These are phyloP conservation scores for Trachymyrmex cornetzi DNA, from an alignment of 1,140 invertebrate species.

Conservation along the genomic window DNA sequence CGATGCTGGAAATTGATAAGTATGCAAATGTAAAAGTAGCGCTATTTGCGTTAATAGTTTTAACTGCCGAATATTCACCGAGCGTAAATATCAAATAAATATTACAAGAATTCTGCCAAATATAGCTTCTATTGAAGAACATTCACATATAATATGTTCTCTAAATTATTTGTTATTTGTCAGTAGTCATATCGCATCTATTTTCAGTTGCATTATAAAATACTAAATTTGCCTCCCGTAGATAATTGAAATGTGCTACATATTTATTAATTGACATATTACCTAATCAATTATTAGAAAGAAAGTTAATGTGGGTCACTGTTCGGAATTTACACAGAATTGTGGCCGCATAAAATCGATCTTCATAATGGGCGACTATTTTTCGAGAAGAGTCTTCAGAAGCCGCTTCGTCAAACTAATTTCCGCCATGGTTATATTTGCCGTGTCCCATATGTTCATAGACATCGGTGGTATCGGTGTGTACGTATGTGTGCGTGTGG, in stretches of 20 bases:
- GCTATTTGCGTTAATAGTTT: neutral
- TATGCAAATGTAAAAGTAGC: conserved; percentile 2
- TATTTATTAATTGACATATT: neutral
- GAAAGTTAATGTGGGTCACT: neutral
- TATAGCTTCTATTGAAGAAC: neutral
- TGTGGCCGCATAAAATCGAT: neutral
- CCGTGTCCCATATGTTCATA: conserved; percentile 29
- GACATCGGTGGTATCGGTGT: neutral
- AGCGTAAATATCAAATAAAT: conserved; percentile 10
- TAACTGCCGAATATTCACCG: neutral
- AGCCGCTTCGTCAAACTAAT: conserved; percentile 49
- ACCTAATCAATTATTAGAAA: neutral
- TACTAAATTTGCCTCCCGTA: neutral
- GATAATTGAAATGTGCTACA: neutral
- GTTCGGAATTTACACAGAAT: neutral
- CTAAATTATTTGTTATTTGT: neutral
- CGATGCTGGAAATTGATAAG: conserved; percentile 34
- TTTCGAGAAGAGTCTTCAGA: conserved; percentile 18
- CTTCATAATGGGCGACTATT: conserved; percentile 18
- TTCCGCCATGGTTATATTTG: conserved; percentile 49
- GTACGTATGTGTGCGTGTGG: neutral
- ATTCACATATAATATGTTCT: conserved; percentile 5
- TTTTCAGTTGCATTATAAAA: neutral
- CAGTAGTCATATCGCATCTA: neutral
- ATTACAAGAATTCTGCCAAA: conserved; percentile 17